These are phyloP conservation scores for Poecilia velifera DNA, from an alignment of 2,797 vertebrate species.

Conservation along the genomic window DNA sequence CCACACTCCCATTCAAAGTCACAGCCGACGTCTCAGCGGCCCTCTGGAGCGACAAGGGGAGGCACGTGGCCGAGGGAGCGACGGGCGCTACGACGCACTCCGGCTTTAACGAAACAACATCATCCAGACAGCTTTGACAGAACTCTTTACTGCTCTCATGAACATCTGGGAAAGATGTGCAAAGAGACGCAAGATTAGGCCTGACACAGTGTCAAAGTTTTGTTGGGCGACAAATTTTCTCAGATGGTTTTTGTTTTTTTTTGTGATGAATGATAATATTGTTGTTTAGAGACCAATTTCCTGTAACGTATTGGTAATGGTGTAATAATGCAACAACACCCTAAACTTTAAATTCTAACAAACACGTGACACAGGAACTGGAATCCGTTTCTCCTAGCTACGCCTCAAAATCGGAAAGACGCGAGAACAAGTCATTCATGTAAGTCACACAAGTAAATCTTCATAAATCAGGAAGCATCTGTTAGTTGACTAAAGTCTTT, in stretches of 20 bases:
- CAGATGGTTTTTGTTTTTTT: too few relatives aligned
- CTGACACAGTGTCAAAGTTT: too few relatives aligned
- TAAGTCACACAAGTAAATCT: neutral
- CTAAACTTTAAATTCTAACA: too few relatives aligned
- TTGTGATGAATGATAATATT: too few relatives aligned
- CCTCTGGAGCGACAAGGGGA: constrained; percentile 36
- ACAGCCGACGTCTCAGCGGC: constrained; percentile 60
- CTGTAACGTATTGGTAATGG: too few relatives aligned
- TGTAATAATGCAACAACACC: too few relatives aligned
- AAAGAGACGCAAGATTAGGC: neutral
- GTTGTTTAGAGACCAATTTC: too few relatives aligned
- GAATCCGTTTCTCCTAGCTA: neutral
- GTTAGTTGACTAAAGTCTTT: neutral
- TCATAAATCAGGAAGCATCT: neutral
- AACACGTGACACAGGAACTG: too few relatives aligned
- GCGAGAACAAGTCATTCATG: neutral
- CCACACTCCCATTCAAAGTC: constrained; percentile 78
- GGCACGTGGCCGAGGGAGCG: constrained; percentile 43
- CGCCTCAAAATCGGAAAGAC: neutral
- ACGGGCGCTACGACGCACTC: constrained; percentile 2
- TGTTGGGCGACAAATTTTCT: too few relatives aligned
- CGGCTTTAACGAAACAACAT: neutral
- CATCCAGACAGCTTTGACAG: neutral
- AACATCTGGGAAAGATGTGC: neutral
- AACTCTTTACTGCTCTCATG: neutral